Conservation (phyloP, 2,888 invertebrate species). For the Lepidochrysops patricia region DNA sequence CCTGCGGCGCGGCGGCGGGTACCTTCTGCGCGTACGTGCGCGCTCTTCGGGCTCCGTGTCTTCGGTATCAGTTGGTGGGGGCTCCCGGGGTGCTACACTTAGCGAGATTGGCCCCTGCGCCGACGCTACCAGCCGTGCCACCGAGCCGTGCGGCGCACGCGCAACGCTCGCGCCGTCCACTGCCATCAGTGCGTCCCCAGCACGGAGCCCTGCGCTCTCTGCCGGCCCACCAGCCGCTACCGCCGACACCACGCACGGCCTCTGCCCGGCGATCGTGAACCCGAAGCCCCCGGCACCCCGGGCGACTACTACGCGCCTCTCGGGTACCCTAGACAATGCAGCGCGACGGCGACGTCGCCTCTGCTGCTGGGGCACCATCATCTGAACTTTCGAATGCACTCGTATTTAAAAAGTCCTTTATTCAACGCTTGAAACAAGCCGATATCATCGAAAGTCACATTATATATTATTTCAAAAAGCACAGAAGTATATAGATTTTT, state of each 20-base stretch:
- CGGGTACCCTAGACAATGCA: constrained; percentile 67
- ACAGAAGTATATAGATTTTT: constrained; percentile 50
- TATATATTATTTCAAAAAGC: constrained; percentile 32
- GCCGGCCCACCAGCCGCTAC: constrained; percentile 91
- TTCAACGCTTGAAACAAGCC: not conserved
- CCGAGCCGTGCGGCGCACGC: constrained; percentile 94
- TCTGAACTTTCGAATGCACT: constrained; percentile 27
- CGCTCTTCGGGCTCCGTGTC: constrained; percentile 66
- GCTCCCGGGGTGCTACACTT: constrained; percentile 81
- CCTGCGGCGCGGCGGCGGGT: constrained; percentile 58
- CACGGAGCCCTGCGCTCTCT: constrained; percentile 89
- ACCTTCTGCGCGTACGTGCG: constrained; percentile 51
- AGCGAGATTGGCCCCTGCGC: constrained; percentile 88
- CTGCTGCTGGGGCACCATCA: constrained; percentile 68
- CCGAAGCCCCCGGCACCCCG: constrained; percentile 94
- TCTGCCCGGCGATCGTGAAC: constrained; percentile 97
- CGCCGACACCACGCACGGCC: constrained; percentile 95
- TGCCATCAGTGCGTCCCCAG: constrained; percentile 93
- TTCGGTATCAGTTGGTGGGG: constrained; percentile 62
- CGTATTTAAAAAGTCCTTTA: too few species aligned
- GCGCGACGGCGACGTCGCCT: constrained; percentile 59
- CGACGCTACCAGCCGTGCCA: constrained; percentile 91
- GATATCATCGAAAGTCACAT: constrained; percentile 19
- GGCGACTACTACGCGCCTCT: constrained; percentile 88
- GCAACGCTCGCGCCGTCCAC: constrained; percentile 94